Conservation (phyloP, 1,140 invertebrate genomes). For the Cataglyphis hispanica region DNA sequence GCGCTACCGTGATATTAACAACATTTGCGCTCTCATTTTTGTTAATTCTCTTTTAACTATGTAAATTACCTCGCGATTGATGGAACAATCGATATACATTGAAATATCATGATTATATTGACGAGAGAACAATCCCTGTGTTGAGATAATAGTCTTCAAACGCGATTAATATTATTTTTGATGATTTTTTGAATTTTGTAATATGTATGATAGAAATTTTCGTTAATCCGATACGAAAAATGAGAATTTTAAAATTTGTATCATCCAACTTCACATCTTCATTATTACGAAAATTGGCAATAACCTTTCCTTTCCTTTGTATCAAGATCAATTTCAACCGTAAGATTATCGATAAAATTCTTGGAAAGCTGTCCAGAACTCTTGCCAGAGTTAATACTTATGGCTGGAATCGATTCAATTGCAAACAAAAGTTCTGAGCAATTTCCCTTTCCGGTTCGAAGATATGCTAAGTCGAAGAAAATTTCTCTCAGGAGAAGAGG, state of each 20-base stretch:
- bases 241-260: not conserved
- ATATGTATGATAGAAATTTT: not conserved
- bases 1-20: conserved; percentile 41
- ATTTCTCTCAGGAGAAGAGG: conserved; percentile 2
- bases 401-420: conserved; percentile 40
- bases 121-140: not conserved
- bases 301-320: conserved; percentile 31
- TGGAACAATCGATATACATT: conserved; percentile 32
- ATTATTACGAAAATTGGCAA: conserved; percentile 22
- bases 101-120: not conserved
- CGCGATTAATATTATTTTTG: not conserved
- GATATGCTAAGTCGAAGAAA: conserved; percentile 22
- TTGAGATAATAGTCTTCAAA: not conserved
- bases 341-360: conserved; percentile 45
- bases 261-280: not conserved
- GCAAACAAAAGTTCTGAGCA: conserved; percentile 50
- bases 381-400: conserved; percentile 52
- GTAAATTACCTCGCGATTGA: conserved; percentile 44
- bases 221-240: not conserved
- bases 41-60: conserved; percentile 50
- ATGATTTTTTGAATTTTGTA: too few species aligned
- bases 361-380: conserved; percentile 4
- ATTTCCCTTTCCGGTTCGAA: conserved; percentile 41
- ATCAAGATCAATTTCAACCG: conserved; percentile 16
- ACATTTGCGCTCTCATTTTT: conserved; percentile 60